Evolutionary conservation across 2,797 vertebrate genomes (phyloP), one percentile per base, ranked within the genome.

Genomic region (Hippocampus kuda): DNA sequence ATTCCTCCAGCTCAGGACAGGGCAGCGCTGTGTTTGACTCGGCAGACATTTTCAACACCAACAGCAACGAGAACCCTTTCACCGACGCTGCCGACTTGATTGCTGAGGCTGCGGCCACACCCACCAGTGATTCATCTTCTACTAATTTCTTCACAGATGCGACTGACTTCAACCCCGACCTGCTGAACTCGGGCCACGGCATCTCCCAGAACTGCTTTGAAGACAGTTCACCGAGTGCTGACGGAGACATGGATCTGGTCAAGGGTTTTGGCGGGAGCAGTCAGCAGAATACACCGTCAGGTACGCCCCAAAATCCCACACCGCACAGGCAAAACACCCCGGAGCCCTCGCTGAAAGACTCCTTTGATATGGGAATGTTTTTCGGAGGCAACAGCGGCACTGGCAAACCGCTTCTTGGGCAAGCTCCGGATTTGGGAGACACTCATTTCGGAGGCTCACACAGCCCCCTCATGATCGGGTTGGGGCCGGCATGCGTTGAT

Each of bases 1-100:
- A 99, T 87, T 98, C 97, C 15, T 98, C 95, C 41, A 98, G 95
- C 84, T 99, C 96, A 27, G 95, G 95, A 51, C 96, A 98, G 86
- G 94, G 96, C 75, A 98, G 95, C 67, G 90, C 94, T 51, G 94
- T 98, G 66, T 99, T 98, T 86, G 97, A 98, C 66, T 87, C 90
- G 13, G 91, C 93, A 0, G 97, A 99, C 78, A 94, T 99, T 69
- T 99, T 98, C 81, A 96, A 94, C 76, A 89, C 93, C 48, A 96
- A 93, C 89, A 94, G 93, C 75, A 93, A 94, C 2, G 96, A 99
- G 88, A 99, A 97, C 77, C 94, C 95, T 0, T 99, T 97, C 74
- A 92, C 95, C 3, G 96, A 99, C 72, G 92, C 96, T 2, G 96
- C 94, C 1, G 96, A 99, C 78, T 89, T 98, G 75, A 96, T 99